Evolutionary conservation across 2,113 vertebrate species (phyloP).

Genomic region (Daubentonia madagascariensis): DNA sequence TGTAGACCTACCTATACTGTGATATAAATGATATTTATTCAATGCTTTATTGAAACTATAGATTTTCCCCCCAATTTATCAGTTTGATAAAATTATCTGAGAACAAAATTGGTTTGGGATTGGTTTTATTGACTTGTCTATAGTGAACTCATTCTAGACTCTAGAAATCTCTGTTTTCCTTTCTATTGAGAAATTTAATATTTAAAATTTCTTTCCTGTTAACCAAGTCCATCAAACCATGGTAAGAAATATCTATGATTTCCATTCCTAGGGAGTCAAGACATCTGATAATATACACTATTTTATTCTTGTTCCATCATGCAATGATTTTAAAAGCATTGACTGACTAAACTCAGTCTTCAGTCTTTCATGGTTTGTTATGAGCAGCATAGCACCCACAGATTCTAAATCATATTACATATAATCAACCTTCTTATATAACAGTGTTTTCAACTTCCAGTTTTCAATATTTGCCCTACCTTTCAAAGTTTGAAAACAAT

Average conservation of each 20-base stretch:
- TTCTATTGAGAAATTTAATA: neutral
- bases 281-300: neutral
- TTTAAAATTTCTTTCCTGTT: neutral
- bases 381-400: neutral
- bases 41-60: neutral
- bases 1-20: neutral
- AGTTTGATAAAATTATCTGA: neutral
- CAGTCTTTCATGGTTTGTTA: neutral
- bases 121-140: neutral
- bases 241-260: neutral
- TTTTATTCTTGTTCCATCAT: neutral
- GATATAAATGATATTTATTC: neutral
- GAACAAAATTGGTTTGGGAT: neutral
- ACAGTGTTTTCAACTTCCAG: neutral
- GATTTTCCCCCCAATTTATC: neutral
- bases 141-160: neutral
- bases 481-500: neutral
- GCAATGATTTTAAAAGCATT: neutral
- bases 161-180: neutral
- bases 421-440: neutral
- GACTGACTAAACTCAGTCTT: neutral
- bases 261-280: neutral
- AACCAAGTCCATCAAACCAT: neutral
- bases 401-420: neutral
- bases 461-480: neutral